Conservation (phyloP, 2,888 invertebrate species). For the Dasysyrphus albostriatus region DNA sequence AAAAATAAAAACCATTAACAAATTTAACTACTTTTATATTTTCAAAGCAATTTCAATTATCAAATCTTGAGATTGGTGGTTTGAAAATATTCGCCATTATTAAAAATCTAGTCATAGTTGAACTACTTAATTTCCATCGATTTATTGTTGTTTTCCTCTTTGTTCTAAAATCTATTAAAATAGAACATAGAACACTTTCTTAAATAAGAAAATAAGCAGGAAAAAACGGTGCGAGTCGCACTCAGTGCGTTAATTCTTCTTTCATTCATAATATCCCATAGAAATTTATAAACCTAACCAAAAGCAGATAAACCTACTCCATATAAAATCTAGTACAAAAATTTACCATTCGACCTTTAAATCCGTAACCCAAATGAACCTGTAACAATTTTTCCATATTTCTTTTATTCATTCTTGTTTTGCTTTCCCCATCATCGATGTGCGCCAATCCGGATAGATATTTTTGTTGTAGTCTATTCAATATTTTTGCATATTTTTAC, state of each 20-base stretch:
- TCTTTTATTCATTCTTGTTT: not conserved
- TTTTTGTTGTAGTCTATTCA: constrained; percentile 37
- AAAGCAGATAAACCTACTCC: constrained; percentile 24
- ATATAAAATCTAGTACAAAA: constrained; percentile 49
- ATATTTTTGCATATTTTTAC: constrained; percentile 10
- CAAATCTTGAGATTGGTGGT: no score
- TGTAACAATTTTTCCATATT: constrained; percentile 48
- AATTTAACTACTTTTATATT: no score
- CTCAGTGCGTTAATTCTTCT: not conserved
- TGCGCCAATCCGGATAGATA: constrained; percentile 20
- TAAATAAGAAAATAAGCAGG: not conserved
- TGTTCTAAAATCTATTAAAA: not conserved
- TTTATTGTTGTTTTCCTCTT: not conserved
- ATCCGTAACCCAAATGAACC: constrained; percentile 70
- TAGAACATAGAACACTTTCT: not conserved
- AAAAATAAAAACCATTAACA: no score
- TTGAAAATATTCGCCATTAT: no score
- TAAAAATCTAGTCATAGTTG: no score
- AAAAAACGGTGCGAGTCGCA: not conserved
- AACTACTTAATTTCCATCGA: no score
- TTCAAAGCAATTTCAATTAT: no score
- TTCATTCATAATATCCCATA: not conserved
- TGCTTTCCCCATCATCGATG: not conserved
- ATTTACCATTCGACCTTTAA: constrained; percentile 59
- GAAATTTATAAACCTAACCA: not conserved